A percentile compares a stretch with the other conserved stretches of the same genome.
Conservation (phyloP, 2,888 invertebrate species). For the Microctonus hyperodae region DNA sequence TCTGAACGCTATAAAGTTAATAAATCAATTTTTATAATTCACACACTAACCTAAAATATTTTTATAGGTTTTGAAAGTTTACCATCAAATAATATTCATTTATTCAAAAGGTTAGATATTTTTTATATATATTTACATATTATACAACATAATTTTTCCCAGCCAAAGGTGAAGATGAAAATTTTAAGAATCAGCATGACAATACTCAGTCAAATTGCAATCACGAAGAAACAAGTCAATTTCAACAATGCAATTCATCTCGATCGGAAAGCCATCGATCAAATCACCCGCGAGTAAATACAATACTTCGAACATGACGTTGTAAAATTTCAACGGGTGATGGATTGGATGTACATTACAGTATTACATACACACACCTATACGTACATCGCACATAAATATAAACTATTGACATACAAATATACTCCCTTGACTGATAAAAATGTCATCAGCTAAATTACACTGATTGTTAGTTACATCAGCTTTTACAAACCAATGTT, state of each 20-base stretch:
- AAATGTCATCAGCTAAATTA: background rate
- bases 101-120: too few relatives aligned
- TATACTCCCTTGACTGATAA: constrained; percentile 19
- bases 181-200: constrained; percentile 25
- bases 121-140: too few relatives aligned
- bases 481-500: background rate
- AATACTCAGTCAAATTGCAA: constrained; percentile 28
- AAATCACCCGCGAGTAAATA: constrained; percentile 31
- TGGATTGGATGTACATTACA: constrained; percentile 42
- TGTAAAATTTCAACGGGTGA: constrained; percentile 54
- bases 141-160: background rate
- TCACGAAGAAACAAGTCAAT: constrained; percentile 23
- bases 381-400: too few relatives aligned
- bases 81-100: too few relatives aligned
- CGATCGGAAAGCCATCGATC: constrained; percentile 58
- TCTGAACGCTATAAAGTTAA: too few relatives aligned
- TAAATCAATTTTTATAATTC: too few relatives aligned
- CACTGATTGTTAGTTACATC: background rate
- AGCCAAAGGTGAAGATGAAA: constrained; percentile 5
- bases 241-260: constrained; percentile 40
- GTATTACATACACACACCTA: constrained; percentile 32
- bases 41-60: too few relatives aligned
- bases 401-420: constrained; percentile 22
- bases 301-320: constrained; percentile 40
- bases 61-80: too few relatives aligned